phyloP scores from a whole-genome alignment of 2,888 invertebrate genomes.

The Oscheius onirici region DNA sequence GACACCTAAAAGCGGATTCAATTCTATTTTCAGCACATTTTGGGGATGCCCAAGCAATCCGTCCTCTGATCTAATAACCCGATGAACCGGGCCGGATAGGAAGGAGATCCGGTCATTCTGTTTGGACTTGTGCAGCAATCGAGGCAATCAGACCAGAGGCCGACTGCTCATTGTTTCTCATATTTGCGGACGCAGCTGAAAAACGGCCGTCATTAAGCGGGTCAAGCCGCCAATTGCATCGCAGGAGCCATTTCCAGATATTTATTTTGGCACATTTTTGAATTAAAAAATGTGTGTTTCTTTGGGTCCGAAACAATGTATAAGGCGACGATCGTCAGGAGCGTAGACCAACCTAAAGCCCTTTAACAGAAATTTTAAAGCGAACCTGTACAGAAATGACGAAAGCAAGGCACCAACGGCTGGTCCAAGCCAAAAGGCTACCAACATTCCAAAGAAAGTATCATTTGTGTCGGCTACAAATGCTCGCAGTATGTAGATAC shows the following conservation, averaged over 20 bases:
- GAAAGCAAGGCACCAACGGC: slow-evolving; percentile 46
- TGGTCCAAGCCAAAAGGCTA: slow-evolving; percentile 52
- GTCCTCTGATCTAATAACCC: background rate
- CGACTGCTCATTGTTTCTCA: slow-evolving; percentile 32
- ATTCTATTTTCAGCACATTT: too few species aligned
- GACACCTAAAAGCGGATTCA: too few species aligned
- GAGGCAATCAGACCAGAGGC: slow-evolving; percentile 27
- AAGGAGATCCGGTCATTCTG: slow-evolving; percentile 24
- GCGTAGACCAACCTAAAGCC: slow-evolving; percentile 38
- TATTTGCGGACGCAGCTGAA: slow-evolving; percentile 30
- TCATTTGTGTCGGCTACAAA: background rate
- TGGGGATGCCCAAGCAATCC: too few species aligned
- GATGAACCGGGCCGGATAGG: slow-evolving; percentile 21
- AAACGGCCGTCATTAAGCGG: slow-evolving; percentile 32
- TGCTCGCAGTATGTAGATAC: slow-evolving; percentile 17
- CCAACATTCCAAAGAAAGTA: slow-evolving; percentile 35
- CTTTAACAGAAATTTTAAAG: background rate
- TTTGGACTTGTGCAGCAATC: slow-evolving; percentile 23
- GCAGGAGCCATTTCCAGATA: slow-evolving; percentile 9
- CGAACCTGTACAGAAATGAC: slow-evolving; percentile 49
- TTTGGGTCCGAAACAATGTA: slow-evolving; percentile 31
- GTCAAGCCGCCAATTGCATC: slow-evolving; percentile 24
- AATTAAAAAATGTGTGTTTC: slow-evolving; percentile 30
- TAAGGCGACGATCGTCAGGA: slow-evolving; percentile 33
- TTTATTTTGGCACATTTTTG: background rate